These are phyloP conservation scores for Drosophila lacteicornis DNA, from an alignment of 1,140 invertebrate genomes.

Conservation along the genomic window DNA sequence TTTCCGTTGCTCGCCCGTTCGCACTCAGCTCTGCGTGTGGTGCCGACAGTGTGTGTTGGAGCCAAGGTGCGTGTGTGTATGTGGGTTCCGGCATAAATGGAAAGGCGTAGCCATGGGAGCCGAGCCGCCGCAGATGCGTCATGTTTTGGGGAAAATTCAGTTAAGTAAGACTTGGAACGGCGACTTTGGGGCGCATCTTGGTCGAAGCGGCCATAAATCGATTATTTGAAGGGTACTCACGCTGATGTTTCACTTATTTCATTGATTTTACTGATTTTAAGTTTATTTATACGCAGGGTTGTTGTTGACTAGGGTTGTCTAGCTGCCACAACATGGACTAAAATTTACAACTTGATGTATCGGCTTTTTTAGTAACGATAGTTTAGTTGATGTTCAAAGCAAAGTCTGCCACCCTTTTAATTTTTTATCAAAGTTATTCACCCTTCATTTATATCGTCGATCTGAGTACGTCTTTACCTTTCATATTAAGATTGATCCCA, in stretches of 20 bases:
- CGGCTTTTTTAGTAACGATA: no score
- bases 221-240: conserved; percentile 46
- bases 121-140: conserved; percentile 71
- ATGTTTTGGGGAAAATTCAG: conserved; percentile 76
- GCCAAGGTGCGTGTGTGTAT: conserved; percentile 38
- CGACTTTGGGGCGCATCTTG: neutral
- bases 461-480: no score
- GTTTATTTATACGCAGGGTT: conserved; percentile 43
- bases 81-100: conserved; percentile 68
- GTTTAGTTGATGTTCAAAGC: no score
- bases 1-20: conserved; percentile 23
- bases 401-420: no score
- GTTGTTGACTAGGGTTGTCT: conserved; percentile 7
- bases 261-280: conserved; percentile 51
- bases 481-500: no score
- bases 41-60: conserved; percentile 37
- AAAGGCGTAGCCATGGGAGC: conserved; percentile 65
- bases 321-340: neutral
- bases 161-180: conserved; percentile 55
- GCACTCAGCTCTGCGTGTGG: conserved; percentile 46
- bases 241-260: conserved; percentile 55
- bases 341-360: no score
- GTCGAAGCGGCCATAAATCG: conserved; percentile 41
- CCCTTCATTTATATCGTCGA: no score
- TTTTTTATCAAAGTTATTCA: no score